phyloP scores from a whole-genome alignment of 2,113 vertebrate species.

The Hyperoodon ampullatus region DNA sequence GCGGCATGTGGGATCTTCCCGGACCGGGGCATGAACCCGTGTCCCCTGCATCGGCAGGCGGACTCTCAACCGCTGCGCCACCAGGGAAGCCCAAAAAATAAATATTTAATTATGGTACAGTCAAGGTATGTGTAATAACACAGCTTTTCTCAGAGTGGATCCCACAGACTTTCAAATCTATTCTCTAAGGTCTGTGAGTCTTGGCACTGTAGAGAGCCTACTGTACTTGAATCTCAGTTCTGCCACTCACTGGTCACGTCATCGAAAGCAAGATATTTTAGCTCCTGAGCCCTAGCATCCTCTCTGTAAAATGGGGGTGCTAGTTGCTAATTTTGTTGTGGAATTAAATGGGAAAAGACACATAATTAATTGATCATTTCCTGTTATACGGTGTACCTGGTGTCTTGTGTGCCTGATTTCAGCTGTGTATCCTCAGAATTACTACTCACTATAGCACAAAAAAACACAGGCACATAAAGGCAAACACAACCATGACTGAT shows the following conservation, averaged over 20 bases:
- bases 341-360: not conserved
- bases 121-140: not conserved
- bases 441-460: not conserved
- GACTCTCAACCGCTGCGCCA: too few relatives aligned
- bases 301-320: not conserved
- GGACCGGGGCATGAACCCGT: too few relatives aligned
- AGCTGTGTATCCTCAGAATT: not conserved
- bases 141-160: not conserved
- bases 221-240: not conserved
- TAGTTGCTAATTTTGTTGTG: not conserved
- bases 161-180: not conserved
- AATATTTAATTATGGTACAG: not conserved
- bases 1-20: too few relatives aligned
- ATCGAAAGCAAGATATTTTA: not conserved
- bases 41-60: too few relatives aligned
- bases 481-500: not conserved
- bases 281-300: not conserved
- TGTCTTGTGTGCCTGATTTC: not conserved
- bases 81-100: not conserved
- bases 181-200: not conserved
- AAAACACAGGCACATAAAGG: not conserved
- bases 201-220: not conserved
- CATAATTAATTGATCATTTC: not conserved
- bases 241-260: not conserved
- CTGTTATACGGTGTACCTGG: not conserved